Evolutionary conservation across 2,888 invertebrate genomes (phyloP), one percentile per base, ranked within the genome.

Genomic region (Chymomyza fuscimana): DNA sequence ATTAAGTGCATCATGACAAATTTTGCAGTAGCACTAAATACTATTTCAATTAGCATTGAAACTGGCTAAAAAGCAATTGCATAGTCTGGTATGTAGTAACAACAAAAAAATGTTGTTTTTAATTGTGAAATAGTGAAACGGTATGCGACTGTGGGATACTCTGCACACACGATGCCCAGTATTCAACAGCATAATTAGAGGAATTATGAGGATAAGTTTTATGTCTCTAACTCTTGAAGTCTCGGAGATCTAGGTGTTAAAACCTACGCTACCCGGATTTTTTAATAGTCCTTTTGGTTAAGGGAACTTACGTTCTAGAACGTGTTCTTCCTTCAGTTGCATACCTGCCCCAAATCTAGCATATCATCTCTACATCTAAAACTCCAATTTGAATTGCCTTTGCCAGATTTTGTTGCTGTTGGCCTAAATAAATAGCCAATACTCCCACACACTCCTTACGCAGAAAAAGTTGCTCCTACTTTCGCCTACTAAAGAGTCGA

Each of bases 1-100:
- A 79, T 77, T 22, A 29, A 32, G 6, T 29, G 25, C n/a, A 60
- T 15, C 7, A 36, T 61, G 12, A 25, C 69, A 70, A 70, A 58
- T 58, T 19, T 58, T 29, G 29, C 19, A 29, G 15, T 16, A 29
- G 12, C 22, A 25, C 22, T 16, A 29, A 25, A 6, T 19, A 19
- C 25, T 25, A 58, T 19, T 58, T 58, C 56, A 16, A 58, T 58
- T 32, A 59, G 40, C 59, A 59, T n/a, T n/a, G 36, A 12, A 19
- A 59, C 15, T 29, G 15, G 15, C 29, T 32, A 59, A 32, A 32
- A n/a, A 5, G 59, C 16, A 25, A 15, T 59, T 32, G 6, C 59
- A 59, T n/a, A 58, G 12, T 1, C 10, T 16, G n/a, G 19, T 1
- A n/a, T n/a, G n/a, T n/a, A 54, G 22, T n/a, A 54, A 15, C 22